Conservation (phyloP, 2,888 invertebrate genomes). For the Eupithecia insigniata region DNA sequence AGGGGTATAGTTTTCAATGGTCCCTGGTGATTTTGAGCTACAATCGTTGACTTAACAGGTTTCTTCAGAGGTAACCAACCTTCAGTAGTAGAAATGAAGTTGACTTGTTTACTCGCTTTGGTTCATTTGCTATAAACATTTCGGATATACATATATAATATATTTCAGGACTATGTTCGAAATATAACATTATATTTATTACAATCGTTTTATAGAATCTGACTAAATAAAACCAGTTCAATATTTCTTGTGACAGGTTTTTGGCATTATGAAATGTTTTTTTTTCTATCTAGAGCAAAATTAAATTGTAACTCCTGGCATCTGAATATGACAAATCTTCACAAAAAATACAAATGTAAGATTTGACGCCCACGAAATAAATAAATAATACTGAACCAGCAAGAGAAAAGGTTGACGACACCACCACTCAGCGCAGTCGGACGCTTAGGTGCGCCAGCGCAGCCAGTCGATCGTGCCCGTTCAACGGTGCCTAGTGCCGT, state of each 20-base stretch:
- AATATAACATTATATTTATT: neutral
- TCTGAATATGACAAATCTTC: neutral
- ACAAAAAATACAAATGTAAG: neutral
- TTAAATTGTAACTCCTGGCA: neutral
- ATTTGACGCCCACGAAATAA: neutral
- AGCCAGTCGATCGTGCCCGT: constrained; percentile 76
- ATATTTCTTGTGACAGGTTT: neutral
- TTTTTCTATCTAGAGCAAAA: neutral
- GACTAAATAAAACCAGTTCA: neutral
- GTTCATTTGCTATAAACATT: neutral
- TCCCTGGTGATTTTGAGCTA: constrained; percentile 59
- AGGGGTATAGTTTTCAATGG: constrained; percentile 50
- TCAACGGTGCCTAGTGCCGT: constrained; percentile 66
- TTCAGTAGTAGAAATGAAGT: constrained; percentile 45
- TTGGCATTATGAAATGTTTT: neutral
- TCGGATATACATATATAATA: neutral
- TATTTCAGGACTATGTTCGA: neutral
- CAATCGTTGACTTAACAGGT: constrained; percentile 80
- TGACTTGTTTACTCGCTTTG: neutral
- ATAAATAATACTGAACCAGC: constrained; percentile 5
- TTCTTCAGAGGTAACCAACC: constrained; percentile 64
- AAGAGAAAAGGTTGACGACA: constrained; percentile 60
- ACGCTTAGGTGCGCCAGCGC: constrained; percentile 73
- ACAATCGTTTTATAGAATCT: neutral
- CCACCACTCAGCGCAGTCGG: constrained; percentile 61